These are phyloP conservation scores for Echinometra lucunter DNA, from an alignment of 53 echinoderm and acorn worm genomes.

Conservation along the genomic window DNA sequence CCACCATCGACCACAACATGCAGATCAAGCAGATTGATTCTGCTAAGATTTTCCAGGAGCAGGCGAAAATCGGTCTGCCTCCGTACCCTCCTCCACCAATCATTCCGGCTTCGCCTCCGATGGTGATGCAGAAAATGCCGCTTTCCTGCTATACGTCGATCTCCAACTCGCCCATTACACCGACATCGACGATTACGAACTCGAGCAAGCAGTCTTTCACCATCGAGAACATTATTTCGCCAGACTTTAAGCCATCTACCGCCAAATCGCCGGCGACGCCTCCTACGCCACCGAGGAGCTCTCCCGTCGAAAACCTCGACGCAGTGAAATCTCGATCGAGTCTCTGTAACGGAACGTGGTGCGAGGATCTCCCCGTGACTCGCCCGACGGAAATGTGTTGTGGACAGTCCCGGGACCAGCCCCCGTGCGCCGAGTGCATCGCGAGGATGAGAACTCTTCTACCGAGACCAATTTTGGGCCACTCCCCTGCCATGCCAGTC, in stretches of 20 bases:
- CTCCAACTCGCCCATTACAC: slow-evolving; percentile 76
- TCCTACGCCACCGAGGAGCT: slow-evolving; percentile 47
- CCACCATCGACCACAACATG: slow-evolving; percentile 92
- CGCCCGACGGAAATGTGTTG: slow-evolving; percentile 60
- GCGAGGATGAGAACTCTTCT: slow-evolving; percentile 56
- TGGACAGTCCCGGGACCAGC: slow-evolving; percentile 75
- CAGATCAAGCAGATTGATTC: slow-evolving; percentile 98
- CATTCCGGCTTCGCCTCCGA: slow-evolving; percentile 79
- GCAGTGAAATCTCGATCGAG: slow-evolving; percentile 51
- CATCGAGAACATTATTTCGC: slow-evolving; percentile 98
- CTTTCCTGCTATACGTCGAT: slow-evolving; percentile 67
- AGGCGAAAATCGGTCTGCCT: slow-evolving; percentile 91
- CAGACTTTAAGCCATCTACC: slow-evolving; percentile 90
- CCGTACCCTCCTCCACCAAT: slow-evolving; percentile 83
- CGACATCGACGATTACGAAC: slow-evolving; percentile 76
- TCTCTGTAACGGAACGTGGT: slow-evolving; percentile 53
- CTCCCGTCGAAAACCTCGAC: slow-evolving; percentile 52
- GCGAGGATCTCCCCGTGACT: slow-evolving; percentile 60
- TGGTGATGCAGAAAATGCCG: slow-evolving; percentile 74
- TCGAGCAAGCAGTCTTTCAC: slow-evolving; percentile 96
- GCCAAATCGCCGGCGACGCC: slow-evolving; percentile 68
- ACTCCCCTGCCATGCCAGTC: slow-evolving; percentile 85
- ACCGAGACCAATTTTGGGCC: slow-evolving; percentile 59
- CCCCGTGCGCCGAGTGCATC: slow-evolving; percentile 66
- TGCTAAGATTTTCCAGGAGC: slow-evolving; percentile 97